Evolutionary conservation across 2,888 invertebrate species (phyloP).

Genomic region (Trachelus tabidus): DNA sequence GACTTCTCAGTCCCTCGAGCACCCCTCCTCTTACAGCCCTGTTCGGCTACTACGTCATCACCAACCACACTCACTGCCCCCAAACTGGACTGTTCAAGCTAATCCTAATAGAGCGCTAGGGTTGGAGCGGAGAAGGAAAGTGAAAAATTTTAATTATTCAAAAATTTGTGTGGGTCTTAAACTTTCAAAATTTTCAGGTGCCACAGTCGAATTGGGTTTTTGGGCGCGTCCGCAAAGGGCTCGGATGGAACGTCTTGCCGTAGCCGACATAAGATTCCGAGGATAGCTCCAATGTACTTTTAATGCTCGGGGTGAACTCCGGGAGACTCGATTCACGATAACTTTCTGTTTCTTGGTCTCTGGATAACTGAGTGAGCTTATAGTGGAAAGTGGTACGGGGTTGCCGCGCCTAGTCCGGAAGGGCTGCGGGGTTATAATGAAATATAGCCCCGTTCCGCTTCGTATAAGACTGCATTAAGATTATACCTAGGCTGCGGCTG

Average conservation of each 20-base stretch:
- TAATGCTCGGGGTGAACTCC: neutral
- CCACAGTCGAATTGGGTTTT: neutral
- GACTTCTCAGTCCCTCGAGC: conserved; percentile 24
- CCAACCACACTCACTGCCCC: neutral
- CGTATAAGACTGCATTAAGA: conserved; percentile 66
- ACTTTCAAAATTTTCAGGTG: neutral
- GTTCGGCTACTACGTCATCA: neutral
- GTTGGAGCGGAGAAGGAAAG: neutral
- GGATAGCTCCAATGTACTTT: neutral
- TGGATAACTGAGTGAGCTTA: conserved; percentile 23
- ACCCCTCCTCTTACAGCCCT: conserved; percentile 9
- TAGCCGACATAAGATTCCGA: neutral
- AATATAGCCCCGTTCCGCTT: conserved; percentile 65
- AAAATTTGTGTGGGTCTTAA: neutral
- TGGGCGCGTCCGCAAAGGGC: neutral
- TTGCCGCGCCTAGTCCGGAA: conserved; percentile 52
- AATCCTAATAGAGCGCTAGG: neutral
- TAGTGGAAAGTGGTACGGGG: conserved; percentile 62
- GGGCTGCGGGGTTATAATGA: conserved; percentile 65
- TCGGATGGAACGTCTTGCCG: neutral
- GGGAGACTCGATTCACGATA: neutral
- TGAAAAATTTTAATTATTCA: neutral
- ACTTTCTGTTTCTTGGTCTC: neutral
- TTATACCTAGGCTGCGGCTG: conserved; percentile 59
- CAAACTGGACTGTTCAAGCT: neutral